Base-by-base conservation (phyloP, 2,797 vertebrate species). In the Manis javanica region DNA sequence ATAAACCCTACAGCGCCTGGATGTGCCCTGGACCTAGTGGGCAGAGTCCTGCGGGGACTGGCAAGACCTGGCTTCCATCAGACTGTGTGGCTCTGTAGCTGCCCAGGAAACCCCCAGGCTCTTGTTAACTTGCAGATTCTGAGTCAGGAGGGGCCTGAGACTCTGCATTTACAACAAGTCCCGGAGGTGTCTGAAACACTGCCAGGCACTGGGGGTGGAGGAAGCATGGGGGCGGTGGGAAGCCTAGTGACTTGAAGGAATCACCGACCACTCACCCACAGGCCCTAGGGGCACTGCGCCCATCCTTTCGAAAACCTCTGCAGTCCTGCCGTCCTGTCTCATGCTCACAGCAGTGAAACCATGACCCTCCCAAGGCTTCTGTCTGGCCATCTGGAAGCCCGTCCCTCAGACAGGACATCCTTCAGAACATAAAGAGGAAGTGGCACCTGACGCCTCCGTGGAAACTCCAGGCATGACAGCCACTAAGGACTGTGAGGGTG, bases 211-310 rank as follows among this genome's bases (percentile, higher is more conserved):
- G 34, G 66, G 11, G 34, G 13, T 7, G 13, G 51, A 16, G 46
- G 64, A 15, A 46, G 21, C 51, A 2, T 0, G 11, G 31, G 9
- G 42, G 12, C 39, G 24, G 13, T 4, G 21, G 37, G 42, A 23
- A 7, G 24, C 24, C 21, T 24, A 16, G n/a, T 18, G 3, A 5
- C 34, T 42, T 26, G 23, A 72, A 82, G 57, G 53, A 49, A 51
- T 31, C 26, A 23, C 16, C 71, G 15, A 21, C 53, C 11, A 59
- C 39, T 29, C 16, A 46, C 31, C 61, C 5, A 24, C 26, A 51
- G 55, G n/a, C 39, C 18, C 11, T 0, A 0, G 23, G n/a, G 23
- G 42, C 5, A 0, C 1, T 7, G 9, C 64, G 42, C 37, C 53
- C 39, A 18, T 59, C 49, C 23, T 2, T 8, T 29, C 42, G 1